Evolutionary conservation across 1,140 invertebrate species (phyloP).

Genomic region (Diplogasteroides magnus): DNA sequence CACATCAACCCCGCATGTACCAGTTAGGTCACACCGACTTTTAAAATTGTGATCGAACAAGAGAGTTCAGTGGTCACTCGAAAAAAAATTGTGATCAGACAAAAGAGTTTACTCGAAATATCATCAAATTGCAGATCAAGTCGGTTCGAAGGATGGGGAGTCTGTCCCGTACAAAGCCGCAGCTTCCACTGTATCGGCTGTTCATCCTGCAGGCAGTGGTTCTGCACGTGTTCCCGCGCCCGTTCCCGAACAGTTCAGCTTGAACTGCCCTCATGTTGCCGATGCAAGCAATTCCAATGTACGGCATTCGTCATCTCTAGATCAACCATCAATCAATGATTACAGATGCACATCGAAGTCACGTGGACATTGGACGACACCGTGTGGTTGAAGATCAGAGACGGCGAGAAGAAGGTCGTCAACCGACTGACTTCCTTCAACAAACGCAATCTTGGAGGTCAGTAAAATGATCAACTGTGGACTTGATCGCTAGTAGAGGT

Average conservation of each 20-base stretch:
- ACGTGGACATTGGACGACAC: conserved; percentile 32
- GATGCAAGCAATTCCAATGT: conserved; percentile 27
- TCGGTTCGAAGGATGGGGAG: too few species aligned
- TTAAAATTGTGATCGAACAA: too few species aligned
- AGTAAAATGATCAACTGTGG: conserved; percentile 8
- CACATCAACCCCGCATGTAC: too few species aligned
- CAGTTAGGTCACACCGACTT: too few species aligned
- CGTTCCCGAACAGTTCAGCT: conserved; percentile 20
- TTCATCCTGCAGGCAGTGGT: too few species aligned
- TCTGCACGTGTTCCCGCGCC: background rate
- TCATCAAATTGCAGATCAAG: too few species aligned
- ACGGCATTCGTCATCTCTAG: background rate
- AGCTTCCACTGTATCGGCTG: too few species aligned
- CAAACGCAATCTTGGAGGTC: conserved; percentile 13
- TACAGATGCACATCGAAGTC: conserved; percentile 24
- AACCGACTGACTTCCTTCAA: conserved; percentile 25
- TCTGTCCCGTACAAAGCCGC: too few species aligned
- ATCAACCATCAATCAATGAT: background rate
- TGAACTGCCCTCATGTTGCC: conserved; percentile 31
- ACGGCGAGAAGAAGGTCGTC: conserved; percentile 17
- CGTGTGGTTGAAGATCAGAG: conserved; percentile 27
- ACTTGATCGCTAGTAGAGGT: conserved; percentile 1
- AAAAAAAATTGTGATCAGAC: too few species aligned
- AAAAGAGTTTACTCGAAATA: too few species aligned
- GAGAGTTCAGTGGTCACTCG: too few species aligned